Evolutionary conservation across 2,888 invertebrate genomes (phyloP).

Genomic region (Eubasilissa splendida): DNA sequence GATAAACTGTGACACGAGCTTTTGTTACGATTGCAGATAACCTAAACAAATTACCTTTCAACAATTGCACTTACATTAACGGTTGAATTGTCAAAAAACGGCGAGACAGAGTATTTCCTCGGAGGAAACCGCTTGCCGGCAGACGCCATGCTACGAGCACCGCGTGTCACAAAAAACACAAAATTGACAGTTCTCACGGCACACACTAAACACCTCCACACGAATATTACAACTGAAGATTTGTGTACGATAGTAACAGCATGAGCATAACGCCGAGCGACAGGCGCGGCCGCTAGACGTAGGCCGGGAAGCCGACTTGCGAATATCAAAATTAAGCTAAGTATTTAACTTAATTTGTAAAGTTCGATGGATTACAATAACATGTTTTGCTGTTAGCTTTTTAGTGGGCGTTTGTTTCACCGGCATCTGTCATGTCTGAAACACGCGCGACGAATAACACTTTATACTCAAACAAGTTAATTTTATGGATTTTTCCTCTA

Average conservation of each 20-base stretch:
- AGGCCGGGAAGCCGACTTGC: constrained; percentile 42
- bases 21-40: constrained; percentile 6
- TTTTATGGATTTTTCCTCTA: constrained; percentile 1
- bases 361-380: constrained; percentile 13
- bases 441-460: background rate
- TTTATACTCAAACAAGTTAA: background rate
- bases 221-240: constrained; percentile 49
- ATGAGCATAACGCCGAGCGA: constrained; percentile 18
- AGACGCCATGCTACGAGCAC: constrained; percentile 41
- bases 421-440: background rate
- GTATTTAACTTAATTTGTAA: constrained; percentile 49
- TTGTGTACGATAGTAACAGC: constrained; percentile 31
- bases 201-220: constrained; percentile 43
- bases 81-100: constrained; percentile 49
- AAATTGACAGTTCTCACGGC: constrained; percentile 49
- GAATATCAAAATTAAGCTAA: constrained; percentile 31
- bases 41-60: constrained; percentile 10
- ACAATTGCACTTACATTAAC: constrained; percentile 46
- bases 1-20: background rate
- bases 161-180: constrained; percentile 43
- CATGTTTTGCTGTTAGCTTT: background rate
- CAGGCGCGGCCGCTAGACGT: constrained; percentile 36
- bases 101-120: constrained; percentile 55
- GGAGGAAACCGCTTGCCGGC: constrained; percentile 54
- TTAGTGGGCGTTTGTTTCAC: constrained; percentile 16